These are phyloP conservation scores for Thecophora atra DNA, from an alignment of 2,888 invertebrate genomes.

Conservation along the genomic window DNA sequence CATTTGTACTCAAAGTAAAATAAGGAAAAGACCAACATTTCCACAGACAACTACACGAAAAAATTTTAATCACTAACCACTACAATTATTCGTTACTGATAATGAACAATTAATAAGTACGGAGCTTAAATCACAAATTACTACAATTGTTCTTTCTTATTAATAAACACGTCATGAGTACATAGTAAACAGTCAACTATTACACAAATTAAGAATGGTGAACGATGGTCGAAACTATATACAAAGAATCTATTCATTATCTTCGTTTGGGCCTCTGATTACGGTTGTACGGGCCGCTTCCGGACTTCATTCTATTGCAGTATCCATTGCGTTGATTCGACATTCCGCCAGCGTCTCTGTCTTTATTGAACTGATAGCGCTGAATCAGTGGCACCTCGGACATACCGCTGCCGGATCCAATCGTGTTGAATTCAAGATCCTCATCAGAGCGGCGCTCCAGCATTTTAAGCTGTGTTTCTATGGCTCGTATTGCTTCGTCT, in stretches of 20 bases:
- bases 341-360: slow-evolving; percentile 49
- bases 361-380: slow-evolving; percentile 72
- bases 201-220: too few relatives aligned
- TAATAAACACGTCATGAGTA: too few relatives aligned
- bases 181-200: too few relatives aligned
- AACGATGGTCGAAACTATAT: too few relatives aligned
- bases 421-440: slow-evolving; percentile 79
- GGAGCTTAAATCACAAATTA: too few relatives aligned
- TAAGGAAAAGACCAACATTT: too few relatives aligned
- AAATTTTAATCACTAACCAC: too few relatives aligned
- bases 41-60: too few relatives aligned
- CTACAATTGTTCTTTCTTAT: too few relatives aligned
- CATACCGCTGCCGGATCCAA: slow-evolving; percentile 64
- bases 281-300: slow-evolving; percentile 58
- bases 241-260: slow-evolving; percentile 39
- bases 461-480: slow-evolving; percentile 85
- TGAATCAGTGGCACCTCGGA: slow-evolving; percentile 75
- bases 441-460: slow-evolving; percentile 78
- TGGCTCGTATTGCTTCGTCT: slow-evolving; percentile 84
- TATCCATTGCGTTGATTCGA: slow-evolving; percentile 44
- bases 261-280: slow-evolving; percentile 59
- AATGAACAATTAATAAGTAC: too few relatives aligned
- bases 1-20: too few relatives aligned
- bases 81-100: too few relatives aligned
- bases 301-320: slow-evolving; percentile 50